Base-by-base conservation (phyloP, 2,888 invertebrate species). In the Hylaea fasciaria region DNA sequence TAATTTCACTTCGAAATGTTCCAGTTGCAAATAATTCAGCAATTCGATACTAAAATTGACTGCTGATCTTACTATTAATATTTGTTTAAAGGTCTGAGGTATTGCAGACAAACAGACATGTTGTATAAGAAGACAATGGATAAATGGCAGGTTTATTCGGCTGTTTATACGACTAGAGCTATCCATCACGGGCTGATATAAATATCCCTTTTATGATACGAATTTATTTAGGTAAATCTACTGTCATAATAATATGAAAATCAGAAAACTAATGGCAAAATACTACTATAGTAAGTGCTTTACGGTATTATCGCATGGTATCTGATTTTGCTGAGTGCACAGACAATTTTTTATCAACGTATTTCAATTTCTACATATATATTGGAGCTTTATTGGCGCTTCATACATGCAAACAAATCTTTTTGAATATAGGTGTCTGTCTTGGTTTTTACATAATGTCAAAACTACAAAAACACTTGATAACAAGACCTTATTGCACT, bases 121-220 rank as follows among this genome's bases (percentile, higher is more conserved):
- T 13, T 2, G 37, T 14, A 51, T 5, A 17, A 45, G 11, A 45
- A 39, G 14, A 37, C 22, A 61, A 66, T 51, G 58, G 52, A 53
- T 68, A 65, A 65, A 64, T 43, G 35, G 22, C 14, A 41, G 39
- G 43, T 62, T 22, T 22, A 44, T 43, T 56, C 22, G 46, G 46
- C 45, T 48, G 51, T 57, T 56, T 65, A 62, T 65, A 40, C 62
- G 51, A 58, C 47, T 51, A 54, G 59, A 43, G 57, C 56, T 58
- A 73, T 74, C 72, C 57, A 73, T 74, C 71, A 73, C 58, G 52
- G 28, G 44, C 51, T 51, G 53, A 59, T 62, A 65, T 63, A 52
- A 41, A 44, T 37, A 39, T 50, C 29, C 17, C 48, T 66, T 52
- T 57, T 66, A 44, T 62, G 64, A 59, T 62, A 54, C 32, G 48